Evolutionary conservation across 2,888 invertebrate species (phyloP).

Genomic region (Catocala sponsa): DNA sequence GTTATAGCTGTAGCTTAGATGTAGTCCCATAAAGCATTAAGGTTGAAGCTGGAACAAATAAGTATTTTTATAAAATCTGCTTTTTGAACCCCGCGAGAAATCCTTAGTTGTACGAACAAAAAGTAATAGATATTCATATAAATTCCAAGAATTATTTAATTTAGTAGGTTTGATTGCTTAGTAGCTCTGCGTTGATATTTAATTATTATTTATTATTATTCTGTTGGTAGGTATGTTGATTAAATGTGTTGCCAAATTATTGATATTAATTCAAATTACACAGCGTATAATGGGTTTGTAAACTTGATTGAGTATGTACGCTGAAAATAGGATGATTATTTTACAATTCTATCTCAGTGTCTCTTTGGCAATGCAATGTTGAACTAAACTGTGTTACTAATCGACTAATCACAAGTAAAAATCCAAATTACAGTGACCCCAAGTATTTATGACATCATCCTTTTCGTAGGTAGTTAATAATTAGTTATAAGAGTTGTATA

Average conservation of each 20-base stretch:
- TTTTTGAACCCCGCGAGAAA: constrained; percentile 40
- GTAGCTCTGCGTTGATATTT: background rate
- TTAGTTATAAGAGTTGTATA: constrained; percentile 39
- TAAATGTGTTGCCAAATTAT: background rate
- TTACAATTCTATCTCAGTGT: too few relatives aligned
- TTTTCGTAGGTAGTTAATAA: constrained; percentile 12
- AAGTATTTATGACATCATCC: background rate
- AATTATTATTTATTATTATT: too few relatives aligned
- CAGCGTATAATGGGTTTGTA: too few relatives aligned
- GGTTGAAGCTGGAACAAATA: constrained; percentile 86
- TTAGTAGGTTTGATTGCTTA: constrained; percentile 2
- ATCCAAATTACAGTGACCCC: background rate
- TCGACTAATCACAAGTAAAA: constrained; percentile 29
- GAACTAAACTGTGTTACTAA: constrained; percentile 9
- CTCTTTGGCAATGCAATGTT: too few relatives aligned
- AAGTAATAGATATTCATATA: too few relatives aligned
- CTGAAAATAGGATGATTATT: too few relatives aligned
- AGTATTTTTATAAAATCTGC: constrained; percentile 47
- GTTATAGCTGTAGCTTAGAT: constrained; percentile 70
- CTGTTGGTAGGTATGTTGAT: background rate
- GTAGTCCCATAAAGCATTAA: constrained; percentile 64
- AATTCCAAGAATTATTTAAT: background rate
- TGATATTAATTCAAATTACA: background rate
- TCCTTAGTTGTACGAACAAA: constrained; percentile 22
- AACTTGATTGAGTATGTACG: too few relatives aligned